Base-by-base conservation (phyloP, 2,113 vertebrate species). In the Ancistrus triradiatus region DNA sequence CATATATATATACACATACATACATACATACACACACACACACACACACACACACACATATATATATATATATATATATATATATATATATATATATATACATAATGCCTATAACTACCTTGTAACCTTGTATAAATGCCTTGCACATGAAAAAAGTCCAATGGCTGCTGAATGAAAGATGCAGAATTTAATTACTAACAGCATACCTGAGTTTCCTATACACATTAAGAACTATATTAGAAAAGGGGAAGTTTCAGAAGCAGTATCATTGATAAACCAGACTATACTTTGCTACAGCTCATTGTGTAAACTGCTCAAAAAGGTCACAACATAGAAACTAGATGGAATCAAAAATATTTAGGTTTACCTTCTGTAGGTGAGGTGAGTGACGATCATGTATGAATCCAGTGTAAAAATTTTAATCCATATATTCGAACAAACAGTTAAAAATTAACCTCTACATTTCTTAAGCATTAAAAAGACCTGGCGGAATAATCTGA, bases 401-500 rank as follows among this genome's bases (percentile, higher is more conserved):
- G 6, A 57, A 50, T 42, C 43, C 64, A 50, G 10, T 28, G 14
- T 42, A 21, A 49, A 6, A 14, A n/a, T 35, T 46, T 51, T 42
- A 50, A 31, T 53, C 11, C n/a, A 3, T 18, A 37, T 25, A 11
- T 18, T 50, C 38, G 2, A 8, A 2, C 14, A 17, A 53, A 46
- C 13, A 10, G 31, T 50, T 22, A 46, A 17, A 22, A 13, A 43
- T 22, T 43, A 7, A 71, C 3, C 10, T n/a, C 21, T 57, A 21
- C 13, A 27, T n/a, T 49, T 53, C 11, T 57, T 37, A 49, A 37
- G 24, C 17, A 13, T 66, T 25, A 68, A 49, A 74, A 59, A 52
- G 37, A 43, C 22, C 7, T 43, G 3, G 53, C 51, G 4, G 44
- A 51, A 74, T 78, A 53, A 60, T 78, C 69, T 72, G 71, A 78